These are phyloP conservation scores for Oryzias melastigma DNA, from an alignment of 2,113 vertebrate genomes.

Conservation along the genomic window DNA sequence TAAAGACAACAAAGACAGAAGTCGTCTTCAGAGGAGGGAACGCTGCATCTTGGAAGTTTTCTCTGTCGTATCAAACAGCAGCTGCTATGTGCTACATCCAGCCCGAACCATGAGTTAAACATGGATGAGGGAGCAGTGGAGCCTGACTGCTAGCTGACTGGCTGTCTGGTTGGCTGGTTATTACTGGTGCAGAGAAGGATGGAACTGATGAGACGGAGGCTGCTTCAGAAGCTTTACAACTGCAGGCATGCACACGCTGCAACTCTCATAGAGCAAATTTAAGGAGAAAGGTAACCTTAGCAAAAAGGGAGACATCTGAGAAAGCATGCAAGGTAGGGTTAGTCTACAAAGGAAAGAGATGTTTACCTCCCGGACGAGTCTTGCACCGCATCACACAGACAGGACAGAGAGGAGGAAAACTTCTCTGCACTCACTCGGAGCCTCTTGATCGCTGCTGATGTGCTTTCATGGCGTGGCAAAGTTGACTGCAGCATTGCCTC, in stretches of 20 bases:
- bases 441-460: conserved; percentile 60
- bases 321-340: conserved; percentile 23
- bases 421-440: conserved; percentile 75
- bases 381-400: conserved; percentile 9
- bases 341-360: conserved; percentile 26
- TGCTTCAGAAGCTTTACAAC: conserved; percentile 38
- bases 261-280: conserved; percentile 35
- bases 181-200: conserved; percentile 63
- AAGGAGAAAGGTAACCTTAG: conserved; percentile 31
- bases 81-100: conserved; percentile 70
- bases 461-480: conserved; percentile 74
- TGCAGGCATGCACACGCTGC: conserved; percentile 45
- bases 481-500: conserved; percentile 85
- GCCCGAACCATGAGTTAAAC: conserved; percentile 69
- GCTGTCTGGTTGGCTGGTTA: conserved; percentile 46
- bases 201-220: conserved; percentile 51
- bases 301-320: conserved; percentile 1
- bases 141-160: conserved; percentile 57
- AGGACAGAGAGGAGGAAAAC: conserved; percentile 59
- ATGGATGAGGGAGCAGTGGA: conserved; percentile 66
- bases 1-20: conserved; percentile 44
- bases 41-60: conserved; percentile 30
- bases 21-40: conserved; percentile 30
- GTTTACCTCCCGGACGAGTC: conserved; percentile 48
- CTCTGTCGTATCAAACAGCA: conserved; percentile 21